A percentile compares a stretch with the other conserved stretches of the same genome.
Evolutionary conservation across 2,888 invertebrate species (phyloP).

Genomic region (Barypeithes pellucidus): DNA sequence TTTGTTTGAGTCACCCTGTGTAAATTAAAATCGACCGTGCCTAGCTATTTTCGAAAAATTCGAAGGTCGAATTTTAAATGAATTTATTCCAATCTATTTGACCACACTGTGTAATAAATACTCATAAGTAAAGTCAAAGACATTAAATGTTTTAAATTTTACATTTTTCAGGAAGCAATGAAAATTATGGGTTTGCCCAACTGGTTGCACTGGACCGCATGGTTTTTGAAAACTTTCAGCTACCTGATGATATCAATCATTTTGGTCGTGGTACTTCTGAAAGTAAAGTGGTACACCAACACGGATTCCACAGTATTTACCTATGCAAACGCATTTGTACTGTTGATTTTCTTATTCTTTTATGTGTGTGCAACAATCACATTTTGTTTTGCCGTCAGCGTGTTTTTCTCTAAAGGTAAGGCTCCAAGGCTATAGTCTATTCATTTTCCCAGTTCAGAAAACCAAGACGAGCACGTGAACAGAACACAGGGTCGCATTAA

Average conservation of each 20-base stretch:
- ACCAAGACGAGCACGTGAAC: too few relatives aligned
- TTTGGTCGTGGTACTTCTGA: conserved; percentile 74
- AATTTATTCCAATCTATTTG: too few relatives aligned
- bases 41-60: too few relatives aligned
- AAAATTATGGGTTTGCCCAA: conserved; percentile 91
- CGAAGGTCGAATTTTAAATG: too few relatives aligned
- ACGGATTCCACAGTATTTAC: conserved; percentile 78
- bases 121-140: too few relatives aligned
- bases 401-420: conserved; percentile 84
- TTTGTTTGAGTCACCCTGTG: too few relatives aligned
- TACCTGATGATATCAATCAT: conserved; percentile 77
- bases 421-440: too few relatives aligned
- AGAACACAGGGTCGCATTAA: too few relatives aligned
- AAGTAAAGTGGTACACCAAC: conserved; percentile 66
- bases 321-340: conserved; percentile 77
- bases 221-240: conserved; percentile 85
- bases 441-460: too few relatives aligned
- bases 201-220: conserved; percentile 90
- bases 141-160: neutral
- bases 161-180: conserved; percentile 80
- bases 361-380: conserved; percentile 82
- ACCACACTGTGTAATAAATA: too few relatives aligned
- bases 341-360: conserved; percentile 81
- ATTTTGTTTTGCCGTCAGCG: conserved; percentile 86
- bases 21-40: too few relatives aligned